Evolutionary conservation across 2,888 invertebrate genomes (phyloP).

Genomic region (Leucoptera coffeella): DNA sequence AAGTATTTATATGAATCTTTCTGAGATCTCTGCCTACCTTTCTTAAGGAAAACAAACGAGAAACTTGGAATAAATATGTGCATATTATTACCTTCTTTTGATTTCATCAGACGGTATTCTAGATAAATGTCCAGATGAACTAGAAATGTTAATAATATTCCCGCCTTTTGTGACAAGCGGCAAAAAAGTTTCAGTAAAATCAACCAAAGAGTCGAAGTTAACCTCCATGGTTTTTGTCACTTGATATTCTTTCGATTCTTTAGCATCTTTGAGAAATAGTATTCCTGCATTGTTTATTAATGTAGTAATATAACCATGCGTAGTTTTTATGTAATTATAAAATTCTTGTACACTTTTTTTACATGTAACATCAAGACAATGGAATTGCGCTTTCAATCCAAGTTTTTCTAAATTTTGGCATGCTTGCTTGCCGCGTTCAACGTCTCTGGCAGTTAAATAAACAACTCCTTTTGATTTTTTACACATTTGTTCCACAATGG

Average conservation of each 20-base stretch:
- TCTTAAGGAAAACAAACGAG: no score
- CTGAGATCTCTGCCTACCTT: no score
- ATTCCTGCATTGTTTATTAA: conserved; percentile 70
- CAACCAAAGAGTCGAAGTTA: conserved; percentile 25
- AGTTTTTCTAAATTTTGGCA: conserved; percentile 46
- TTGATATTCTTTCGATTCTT: conserved; percentile 20
- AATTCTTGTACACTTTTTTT: conserved; percentile 51
- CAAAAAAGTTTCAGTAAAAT: conserved; percentile 55
- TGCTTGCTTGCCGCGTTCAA: conserved; percentile 48
- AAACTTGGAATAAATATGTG: no score
- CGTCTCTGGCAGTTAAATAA: conserved; percentile 63
- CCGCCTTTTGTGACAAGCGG: conserved; percentile 61
- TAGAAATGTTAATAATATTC: conserved; percentile 69
- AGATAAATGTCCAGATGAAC: conserved; percentile 60
- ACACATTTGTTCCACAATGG: conserved; percentile 60
- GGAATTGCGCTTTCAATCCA: conserved; percentile 46
- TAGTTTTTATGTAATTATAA: conserved; percentile 40
- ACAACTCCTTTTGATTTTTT: conserved; percentile 60
- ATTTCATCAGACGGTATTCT: conserved; percentile 53
- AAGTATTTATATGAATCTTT: no score
- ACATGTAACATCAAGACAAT: conserved; percentile 64
- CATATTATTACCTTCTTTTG: no score
- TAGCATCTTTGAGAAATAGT: conserved; percentile 24
- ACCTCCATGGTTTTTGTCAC: conserved; percentile 25
- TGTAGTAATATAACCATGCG: conserved; percentile 59